Conservation (phyloP, 1,140 invertebrate genomes). For the Pogonomyrmex californicus region DNA sequence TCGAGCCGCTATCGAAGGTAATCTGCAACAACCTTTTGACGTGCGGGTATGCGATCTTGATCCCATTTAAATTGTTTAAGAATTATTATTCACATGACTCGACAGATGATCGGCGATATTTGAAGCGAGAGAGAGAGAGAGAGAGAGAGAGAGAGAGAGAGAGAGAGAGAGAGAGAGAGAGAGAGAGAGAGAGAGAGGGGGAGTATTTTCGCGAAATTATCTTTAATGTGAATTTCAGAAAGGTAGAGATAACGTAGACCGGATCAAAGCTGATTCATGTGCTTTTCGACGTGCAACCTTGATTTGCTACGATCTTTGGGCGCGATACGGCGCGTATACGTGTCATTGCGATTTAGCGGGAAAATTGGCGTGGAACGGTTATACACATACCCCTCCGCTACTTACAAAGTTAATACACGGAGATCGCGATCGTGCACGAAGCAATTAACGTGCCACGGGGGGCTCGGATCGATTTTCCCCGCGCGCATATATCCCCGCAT, state of each 20-base stretch:
- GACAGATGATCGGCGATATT: not conserved
- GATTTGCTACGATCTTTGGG: not conserved
- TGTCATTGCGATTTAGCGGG: conserved; percentile 55
- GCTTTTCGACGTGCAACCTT: not conserved
- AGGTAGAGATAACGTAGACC: not conserved
- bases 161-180: not conserved
- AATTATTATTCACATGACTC: conserved; percentile 2
- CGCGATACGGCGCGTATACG: not conserved
- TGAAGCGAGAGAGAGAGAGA: not conserved
- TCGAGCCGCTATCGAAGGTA: conserved; percentile 10
- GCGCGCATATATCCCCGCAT: not conserved
- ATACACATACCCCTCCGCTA: not conserved
- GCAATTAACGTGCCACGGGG: conserved; percentile 14
- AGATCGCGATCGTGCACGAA: conserved; percentile 15
- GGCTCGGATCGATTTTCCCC: conserved; percentile 24
- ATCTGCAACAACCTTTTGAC: not conserved
- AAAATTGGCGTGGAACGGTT: conserved; percentile 30
- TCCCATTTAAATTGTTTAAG: not conserved
- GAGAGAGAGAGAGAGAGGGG: not conserved
- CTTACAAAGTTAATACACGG: not conserved
- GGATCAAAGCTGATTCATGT: not conserved
- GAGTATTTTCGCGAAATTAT: not conserved
- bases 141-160: not conserved
- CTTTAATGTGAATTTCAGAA: not conserved
- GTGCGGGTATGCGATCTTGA: conserved; percentile 12